These are phyloP conservation scores for Microchirus variegatus DNA, from an alignment of 2,797 vertebrate species.

Conservation along the genomic window DNA sequence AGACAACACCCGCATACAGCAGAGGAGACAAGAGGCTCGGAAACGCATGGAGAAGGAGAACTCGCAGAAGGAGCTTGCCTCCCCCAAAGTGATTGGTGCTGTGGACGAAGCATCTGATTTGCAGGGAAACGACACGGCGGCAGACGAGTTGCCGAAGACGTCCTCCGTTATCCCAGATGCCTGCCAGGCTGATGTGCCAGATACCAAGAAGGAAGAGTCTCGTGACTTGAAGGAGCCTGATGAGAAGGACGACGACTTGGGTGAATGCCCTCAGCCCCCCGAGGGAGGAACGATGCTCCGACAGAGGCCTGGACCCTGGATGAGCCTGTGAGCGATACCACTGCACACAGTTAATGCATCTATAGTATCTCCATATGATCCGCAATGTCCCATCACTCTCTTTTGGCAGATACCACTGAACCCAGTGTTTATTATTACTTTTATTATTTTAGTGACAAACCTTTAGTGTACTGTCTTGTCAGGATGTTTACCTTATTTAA, in stretches of 20 bases:
- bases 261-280: constrained; percentile 32
- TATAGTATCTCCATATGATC: neutral
- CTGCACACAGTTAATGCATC: constrained; percentile 2
- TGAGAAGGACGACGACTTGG: constrained; percentile 28
- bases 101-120: constrained; percentile 39
- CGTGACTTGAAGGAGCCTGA: constrained; percentile 29
- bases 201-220: constrained; percentile 40
- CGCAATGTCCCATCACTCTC: constrained; percentile 4
- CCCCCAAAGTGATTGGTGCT: constrained; percentile 60
- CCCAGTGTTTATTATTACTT: constrained; percentile 7
- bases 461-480: constrained; percentile 22
- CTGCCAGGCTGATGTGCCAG: constrained; percentile 19
- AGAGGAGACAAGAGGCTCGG: constrained; percentile 77
- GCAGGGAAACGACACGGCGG: constrained; percentile 38
- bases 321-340: constrained; percentile 70
- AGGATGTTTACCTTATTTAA: constrained; percentile 32
- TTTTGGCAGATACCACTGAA: constrained; percentile 6
- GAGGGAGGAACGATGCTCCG: constrained; percentile 62
- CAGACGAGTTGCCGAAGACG: constrained; percentile 35
- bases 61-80: constrained; percentile 62
- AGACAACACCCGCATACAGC: constrained; percentile 80
- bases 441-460: constrained; percentile 30
- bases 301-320: constrained; percentile 78
- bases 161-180: constrained; percentile 42
- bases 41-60: constrained; percentile 79